A percentile compares a stretch with the other conserved stretches of the same genome.
These are phyloP conservation scores for Melanotaenia boesemani DNA, from an alignment of 2,797 vertebrate species.

Conservation along the genomic window DNA sequence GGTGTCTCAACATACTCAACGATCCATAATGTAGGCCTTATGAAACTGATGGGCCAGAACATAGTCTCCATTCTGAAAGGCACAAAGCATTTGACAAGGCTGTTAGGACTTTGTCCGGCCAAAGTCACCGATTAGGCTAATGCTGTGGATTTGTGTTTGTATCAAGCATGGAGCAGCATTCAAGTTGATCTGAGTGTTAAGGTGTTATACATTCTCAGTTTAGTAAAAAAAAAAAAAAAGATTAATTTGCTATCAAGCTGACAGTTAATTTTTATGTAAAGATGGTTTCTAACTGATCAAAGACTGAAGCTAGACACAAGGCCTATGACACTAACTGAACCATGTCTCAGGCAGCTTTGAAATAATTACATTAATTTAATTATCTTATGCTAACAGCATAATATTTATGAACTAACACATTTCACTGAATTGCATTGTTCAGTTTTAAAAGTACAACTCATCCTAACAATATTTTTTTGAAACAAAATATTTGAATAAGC, in stretches of 20 bases:
- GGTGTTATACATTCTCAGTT: slow-evolving; percentile 9
- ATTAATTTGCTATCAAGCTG: neutral
- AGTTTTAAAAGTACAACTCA: slow-evolving; percentile 36
- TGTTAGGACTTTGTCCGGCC: slow-evolving; percentile 77
- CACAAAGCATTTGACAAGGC: slow-evolving; percentile 84
- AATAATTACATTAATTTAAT: slow-evolving; percentile 71
- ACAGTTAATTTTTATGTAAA: slow-evolving; percentile 29
- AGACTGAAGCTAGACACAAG: slow-evolving; percentile 57
- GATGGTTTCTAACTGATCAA: slow-evolving; percentile 47
- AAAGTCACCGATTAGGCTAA: slow-evolving; percentile 73
- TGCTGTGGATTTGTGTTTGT: slow-evolving; percentile 50
- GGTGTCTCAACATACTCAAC: slow-evolving; percentile 77
- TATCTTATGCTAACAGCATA: slow-evolving; percentile 46
- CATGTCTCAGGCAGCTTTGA: slow-evolving; percentile 52
- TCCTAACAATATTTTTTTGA: slow-evolving; percentile 43
- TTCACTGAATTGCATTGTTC: slow-evolving; percentile 20
- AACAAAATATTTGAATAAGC: slow-evolving; percentile 53
- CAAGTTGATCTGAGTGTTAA: neutral
- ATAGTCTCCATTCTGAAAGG: slow-evolving; percentile 81
- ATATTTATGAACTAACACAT: slow-evolving; percentile 55
- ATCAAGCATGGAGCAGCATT: slow-evolving; percentile 9
- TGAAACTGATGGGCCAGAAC: slow-evolving; percentile 85
- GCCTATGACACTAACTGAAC: slow-evolving; percentile 63
- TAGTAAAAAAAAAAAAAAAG: neutral
- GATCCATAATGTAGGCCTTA: slow-evolving; percentile 82